These are phyloP conservation scores for Trachemys scripta DNA, from an alignment of 2,113 vertebrate species.

Conservation along the genomic window DNA sequence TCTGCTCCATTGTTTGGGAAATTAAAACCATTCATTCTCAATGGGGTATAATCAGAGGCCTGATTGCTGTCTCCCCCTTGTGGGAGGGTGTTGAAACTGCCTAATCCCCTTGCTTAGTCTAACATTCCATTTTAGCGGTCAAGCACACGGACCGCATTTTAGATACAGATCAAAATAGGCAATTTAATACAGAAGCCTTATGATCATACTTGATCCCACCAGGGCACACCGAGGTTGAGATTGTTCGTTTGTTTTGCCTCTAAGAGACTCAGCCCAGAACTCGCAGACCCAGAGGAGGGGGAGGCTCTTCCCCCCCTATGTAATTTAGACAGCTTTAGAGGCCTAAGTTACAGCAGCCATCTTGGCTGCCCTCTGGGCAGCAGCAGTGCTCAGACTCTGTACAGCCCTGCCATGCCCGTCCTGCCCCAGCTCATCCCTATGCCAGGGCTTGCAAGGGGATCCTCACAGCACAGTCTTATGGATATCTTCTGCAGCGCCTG, in stretches of 20 bases:
- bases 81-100: neutral
- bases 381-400: neutral
- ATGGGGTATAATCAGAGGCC: accelerated
- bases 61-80: accelerated
- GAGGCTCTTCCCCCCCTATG: neutral
- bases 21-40: neutral
- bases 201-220: accelerated
- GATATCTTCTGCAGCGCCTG: neutral
- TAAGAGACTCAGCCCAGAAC: neutral
- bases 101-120: accelerated
- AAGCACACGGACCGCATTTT: neutral
- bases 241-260: neutral
- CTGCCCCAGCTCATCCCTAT: neutral
- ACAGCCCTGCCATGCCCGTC: neutral
- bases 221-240: neutral
- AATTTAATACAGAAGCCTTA: neutral
- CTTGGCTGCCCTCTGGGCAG: accelerated
- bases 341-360: too few relatives aligned
- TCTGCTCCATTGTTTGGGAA: neutral
- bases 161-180: neutral
- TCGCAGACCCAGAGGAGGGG: neutral
- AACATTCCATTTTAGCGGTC: neutral
- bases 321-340: too few relatives aligned
- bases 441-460: accelerated
- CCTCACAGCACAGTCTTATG: neutral